Conservation (phyloP, 2,797 vertebrate genomes). For the Acanthurus leucopareius region DNA sequence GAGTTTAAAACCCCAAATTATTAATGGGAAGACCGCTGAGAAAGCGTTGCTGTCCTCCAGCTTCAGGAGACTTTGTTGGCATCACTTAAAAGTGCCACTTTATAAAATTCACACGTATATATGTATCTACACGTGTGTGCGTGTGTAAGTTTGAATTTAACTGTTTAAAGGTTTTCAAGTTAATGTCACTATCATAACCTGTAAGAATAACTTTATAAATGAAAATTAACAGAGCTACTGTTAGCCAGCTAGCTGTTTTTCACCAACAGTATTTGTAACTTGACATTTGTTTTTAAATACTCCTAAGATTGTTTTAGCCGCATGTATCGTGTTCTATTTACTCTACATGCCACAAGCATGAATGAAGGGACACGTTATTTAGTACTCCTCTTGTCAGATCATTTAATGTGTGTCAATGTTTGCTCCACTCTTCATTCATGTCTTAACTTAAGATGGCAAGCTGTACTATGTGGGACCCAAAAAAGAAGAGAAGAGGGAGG, state of each 20-base stretch:
- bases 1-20: neutral
- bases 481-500: constrained; percentile 93
- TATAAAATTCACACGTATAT: neutral
- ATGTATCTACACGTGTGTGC: too few relatives aligned
- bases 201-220: too few relatives aligned
- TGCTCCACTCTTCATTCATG: neutral
- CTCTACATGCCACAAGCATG: neutral
- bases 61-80: neutral
- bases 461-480: constrained; percentile 93
- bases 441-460: constrained; percentile 82
- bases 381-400: neutral
- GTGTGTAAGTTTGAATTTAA: too few relatives aligned
- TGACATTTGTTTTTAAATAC: too few relatives aligned
- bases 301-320: too few relatives aligned
- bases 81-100: neutral
- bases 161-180: too few relatives aligned
- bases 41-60: neutral
- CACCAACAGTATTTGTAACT: too few relatives aligned
- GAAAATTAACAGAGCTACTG: too few relatives aligned
- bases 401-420: neutral
- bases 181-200: too few relatives aligned
- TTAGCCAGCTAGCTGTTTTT: too few relatives aligned
- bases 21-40: too few relatives aligned
- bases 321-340: neutral
- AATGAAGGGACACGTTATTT: neutral